Conservation (phyloP, 2,113 vertebrate genomes). For the Oncorhynchus kisutch region DNA sequence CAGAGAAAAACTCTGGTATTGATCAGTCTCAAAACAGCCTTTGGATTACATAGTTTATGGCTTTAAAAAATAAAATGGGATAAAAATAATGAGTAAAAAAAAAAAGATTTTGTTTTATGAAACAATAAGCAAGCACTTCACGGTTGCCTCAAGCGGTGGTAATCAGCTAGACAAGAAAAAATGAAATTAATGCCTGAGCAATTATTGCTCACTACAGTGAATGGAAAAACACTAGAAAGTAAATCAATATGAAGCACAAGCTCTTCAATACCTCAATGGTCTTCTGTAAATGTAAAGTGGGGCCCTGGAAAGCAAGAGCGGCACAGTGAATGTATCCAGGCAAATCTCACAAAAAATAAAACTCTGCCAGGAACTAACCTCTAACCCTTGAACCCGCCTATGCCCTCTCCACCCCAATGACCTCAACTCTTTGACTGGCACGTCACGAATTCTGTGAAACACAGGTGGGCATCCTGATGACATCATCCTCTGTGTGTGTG, state of each 20-base stretch:
- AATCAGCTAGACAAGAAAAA: no score
- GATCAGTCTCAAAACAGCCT: neutral
- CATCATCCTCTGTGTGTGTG: neutral
- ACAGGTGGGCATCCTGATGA: neutral
- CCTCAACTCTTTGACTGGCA: slow-evolving; percentile 27
- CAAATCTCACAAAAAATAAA: slow-evolving; percentile 17
- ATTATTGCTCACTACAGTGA: no score
- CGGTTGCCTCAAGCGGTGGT: neutral
- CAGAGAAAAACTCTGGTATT: neutral
- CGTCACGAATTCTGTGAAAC: neutral
- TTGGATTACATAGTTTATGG: neutral
- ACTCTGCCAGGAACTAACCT: slow-evolving; percentile 26
- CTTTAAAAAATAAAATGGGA: neutral
- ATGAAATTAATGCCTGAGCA: no score
- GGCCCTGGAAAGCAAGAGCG: neutral
- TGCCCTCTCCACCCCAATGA: slow-evolving; percentile 19
- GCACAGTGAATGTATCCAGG: slow-evolving; percentile 11
- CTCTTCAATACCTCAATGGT: neutral
- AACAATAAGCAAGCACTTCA: neutral
- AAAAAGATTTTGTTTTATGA: no score
- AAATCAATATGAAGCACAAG: neutral
- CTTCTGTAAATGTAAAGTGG: neutral
- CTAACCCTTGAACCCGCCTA: slow-evolving; percentile 23
- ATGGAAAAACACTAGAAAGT: neutral
- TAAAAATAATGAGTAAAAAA: neutral